Evolutionary conservation across 2,888 invertebrate genomes (phyloP), one percentile per base, ranked within the genome.

Genomic region (Campoplex nolae): DNA sequence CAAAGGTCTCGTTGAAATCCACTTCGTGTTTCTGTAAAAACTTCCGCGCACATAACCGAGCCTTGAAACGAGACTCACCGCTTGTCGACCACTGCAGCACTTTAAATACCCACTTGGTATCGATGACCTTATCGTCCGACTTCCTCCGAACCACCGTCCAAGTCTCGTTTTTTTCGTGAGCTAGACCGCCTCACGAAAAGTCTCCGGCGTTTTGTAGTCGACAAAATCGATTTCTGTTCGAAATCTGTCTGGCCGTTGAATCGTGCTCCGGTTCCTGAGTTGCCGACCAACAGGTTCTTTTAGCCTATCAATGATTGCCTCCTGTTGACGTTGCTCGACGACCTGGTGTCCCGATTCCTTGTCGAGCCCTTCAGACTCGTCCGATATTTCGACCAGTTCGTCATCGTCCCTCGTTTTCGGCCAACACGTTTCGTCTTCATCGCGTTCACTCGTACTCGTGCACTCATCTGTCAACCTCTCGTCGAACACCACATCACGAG

Each of bases 1-100:
- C 84, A 56, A 84, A 88, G 0, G 84, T 88, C 42, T 87, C 83
- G 3, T 80, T 76, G 42, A 62, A 89, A 23, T 89, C 87, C 0
- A 84, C 18, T 0, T 82, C 89, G 2, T 70, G 78, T 58, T 56
- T 51, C 74, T 89, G 84, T n/a, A 78, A 16, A 56, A 83, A 89
- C 23, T 86, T 88, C 48, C 84, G 76, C 0, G 87, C 86, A 16
- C 87, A 87, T 2, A 88, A 18, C 0, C 88, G 58, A 11, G 86
- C 88, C 23, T 28, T 18, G 67, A 16, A 45, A 11, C 45, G 45
- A 11, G 1, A 2, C 13, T 45, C 45, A 45, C 45, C 9, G 9
- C 0, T 89, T 89, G 3, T 42, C 3, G 8, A 9, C 45, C 45
- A 13, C 11, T 11, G 38, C 18, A 38, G 18, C 18, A 18, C 51